phyloP scores from a whole-genome alignment of 2,888 invertebrate genomes.

The Apotomis capreana region DNA sequence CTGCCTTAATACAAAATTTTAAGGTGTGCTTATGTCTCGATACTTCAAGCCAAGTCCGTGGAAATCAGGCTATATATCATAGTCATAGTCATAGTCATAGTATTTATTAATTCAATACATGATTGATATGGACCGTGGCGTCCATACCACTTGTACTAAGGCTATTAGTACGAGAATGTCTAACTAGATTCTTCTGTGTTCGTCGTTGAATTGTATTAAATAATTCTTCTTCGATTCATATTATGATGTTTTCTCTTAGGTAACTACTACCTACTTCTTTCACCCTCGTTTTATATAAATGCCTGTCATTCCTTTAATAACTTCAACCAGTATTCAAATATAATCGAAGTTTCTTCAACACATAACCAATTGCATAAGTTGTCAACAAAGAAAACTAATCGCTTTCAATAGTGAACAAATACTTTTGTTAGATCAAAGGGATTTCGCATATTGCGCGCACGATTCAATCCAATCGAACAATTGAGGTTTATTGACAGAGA shows the following conservation, averaged over 20 bases:
- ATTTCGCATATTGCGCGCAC: constrained; percentile 43
- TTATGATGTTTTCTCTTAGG: neutral
- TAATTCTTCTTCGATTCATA: too few relatives aligned
- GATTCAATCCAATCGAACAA: constrained; percentile 53
- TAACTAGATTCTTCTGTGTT: too few relatives aligned
- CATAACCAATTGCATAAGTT: constrained; percentile 67
- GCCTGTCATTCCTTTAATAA: constrained; percentile 12
- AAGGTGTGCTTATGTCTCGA: too few relatives aligned
- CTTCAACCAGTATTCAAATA: constrained; percentile 40
- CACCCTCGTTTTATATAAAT: constrained; percentile 2
- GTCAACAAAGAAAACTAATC: constrained; percentile 67
- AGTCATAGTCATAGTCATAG: too few relatives aligned
- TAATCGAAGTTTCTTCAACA: constrained; percentile 56
- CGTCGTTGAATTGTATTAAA: too few relatives aligned
- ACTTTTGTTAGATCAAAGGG: constrained; percentile 57
- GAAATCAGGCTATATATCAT: too few relatives aligned
- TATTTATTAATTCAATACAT: too few relatives aligned
- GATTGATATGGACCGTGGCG: too few relatives aligned
- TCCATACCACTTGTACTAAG: too few relatives aligned
- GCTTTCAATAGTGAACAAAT: constrained; percentile 64
- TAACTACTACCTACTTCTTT: neutral
- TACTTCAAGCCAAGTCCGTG: too few relatives aligned
- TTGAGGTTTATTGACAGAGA: constrained; percentile 56
- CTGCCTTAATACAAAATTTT: too few relatives aligned
- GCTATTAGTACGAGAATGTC: too few relatives aligned